Percentiles rank a stretch among this genome's conserved stretches.
These are phyloP conservation scores for Drosophila pachea DNA, from an alignment of 1,140 invertebrate species.

Conservation along the genomic window DNA sequence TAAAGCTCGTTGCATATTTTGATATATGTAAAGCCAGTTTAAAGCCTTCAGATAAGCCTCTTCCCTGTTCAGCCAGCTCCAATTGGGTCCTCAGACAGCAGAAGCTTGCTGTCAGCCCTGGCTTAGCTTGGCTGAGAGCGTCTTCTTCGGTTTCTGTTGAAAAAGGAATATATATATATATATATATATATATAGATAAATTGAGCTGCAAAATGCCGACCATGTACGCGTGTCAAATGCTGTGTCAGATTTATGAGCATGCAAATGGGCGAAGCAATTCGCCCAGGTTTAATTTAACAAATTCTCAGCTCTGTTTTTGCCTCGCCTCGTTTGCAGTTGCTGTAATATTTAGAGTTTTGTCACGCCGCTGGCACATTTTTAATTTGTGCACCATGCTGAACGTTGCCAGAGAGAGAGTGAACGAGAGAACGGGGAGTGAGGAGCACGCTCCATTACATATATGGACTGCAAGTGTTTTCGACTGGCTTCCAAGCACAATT, in stretches of 20 bases:
- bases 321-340: slow-evolving; percentile 5
- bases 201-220: background rate
- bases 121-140: too few relatives aligned
- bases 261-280: background rate
- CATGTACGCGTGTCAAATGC: background rate
- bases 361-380: slow-evolving; percentile 67
- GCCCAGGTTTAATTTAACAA: slow-evolving; percentile 6
- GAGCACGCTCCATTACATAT: slow-evolving; percentile 7
- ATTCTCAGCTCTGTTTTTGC: background rate
- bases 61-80: too few relatives aligned
- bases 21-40: background rate
- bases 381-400: slow-evolving; percentile 69
- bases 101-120: too few relatives aligned
- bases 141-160: too few relatives aligned
- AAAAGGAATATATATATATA: background rate
- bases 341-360: slow-evolving; percentile 40
- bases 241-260: slow-evolving; percentile 12
- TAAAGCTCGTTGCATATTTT: background rate
- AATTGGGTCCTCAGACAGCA: too few relatives aligned
- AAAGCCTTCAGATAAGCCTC: too few relatives aligned
- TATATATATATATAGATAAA: background rate
- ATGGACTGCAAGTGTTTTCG: slow-evolving; percentile 29
- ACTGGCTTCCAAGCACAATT: slow-evolving; percentile 42
- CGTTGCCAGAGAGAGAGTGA: slow-evolving; percentile 26
- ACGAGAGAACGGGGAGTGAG: background rate